These are phyloP conservation scores for Carollia perspicillata DNA, from an alignment of 2,113 vertebrate genomes.

Conservation along the genomic window DNA sequence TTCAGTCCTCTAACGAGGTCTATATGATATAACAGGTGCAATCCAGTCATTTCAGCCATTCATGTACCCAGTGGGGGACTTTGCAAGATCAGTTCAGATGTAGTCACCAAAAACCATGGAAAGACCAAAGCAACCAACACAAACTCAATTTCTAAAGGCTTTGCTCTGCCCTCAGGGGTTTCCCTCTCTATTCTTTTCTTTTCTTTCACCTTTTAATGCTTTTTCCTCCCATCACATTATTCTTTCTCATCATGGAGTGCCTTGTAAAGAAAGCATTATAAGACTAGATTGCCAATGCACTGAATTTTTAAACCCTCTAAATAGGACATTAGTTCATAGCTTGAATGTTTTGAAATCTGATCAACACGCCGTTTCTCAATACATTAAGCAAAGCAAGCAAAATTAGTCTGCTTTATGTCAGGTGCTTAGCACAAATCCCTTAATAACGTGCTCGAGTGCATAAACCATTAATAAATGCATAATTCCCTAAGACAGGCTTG, in stretches of 20 bases:
- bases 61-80: neutral
- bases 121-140: neutral
- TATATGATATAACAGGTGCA: neutral
- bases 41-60: neutral
- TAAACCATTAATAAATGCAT: conserved; percentile 87
- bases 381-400: conserved; percentile 87
- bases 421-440: conserved; percentile 85
- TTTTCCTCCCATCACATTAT: neutral
- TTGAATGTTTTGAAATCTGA: conserved; percentile 84
- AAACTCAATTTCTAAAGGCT: neutral
- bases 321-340: conserved; percentile 82
- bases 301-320: conserved; percentile 79
- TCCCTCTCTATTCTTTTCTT: neutral
- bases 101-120: neutral
- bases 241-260: neutral
- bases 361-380: conserved; percentile 83
- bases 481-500: conserved; percentile 85
- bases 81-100: neutral
- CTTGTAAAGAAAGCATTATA: conserved; percentile 58
- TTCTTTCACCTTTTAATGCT: neutral
- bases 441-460: conserved; percentile 85
- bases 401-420: conserved; percentile 85
- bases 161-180: neutral
- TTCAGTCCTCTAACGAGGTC: neutral
- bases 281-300: conserved; percentile 53